Conservation (phyloP, 2,888 invertebrate genomes). For the Bellardia pandia region DNA sequence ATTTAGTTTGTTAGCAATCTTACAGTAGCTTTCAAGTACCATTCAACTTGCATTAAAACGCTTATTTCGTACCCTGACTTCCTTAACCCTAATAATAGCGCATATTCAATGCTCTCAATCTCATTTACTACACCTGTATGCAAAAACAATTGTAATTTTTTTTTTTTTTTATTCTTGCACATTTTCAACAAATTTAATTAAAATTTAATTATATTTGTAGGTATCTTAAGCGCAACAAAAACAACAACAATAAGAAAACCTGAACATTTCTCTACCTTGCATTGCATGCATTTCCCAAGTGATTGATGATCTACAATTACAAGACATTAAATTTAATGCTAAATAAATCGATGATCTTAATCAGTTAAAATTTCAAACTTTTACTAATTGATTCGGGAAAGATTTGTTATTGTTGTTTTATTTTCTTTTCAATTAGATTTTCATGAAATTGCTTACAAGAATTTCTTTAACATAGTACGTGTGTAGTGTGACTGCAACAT, state of each 20-base stretch:
- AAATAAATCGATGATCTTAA: constrained; percentile 73
- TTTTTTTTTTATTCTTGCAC: neutral
- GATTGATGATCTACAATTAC: constrained; percentile 72
- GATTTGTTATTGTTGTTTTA: constrained; percentile 13
- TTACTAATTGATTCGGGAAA: constrained; percentile 54
- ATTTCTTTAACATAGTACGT: constrained; percentile 26
- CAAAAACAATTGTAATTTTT: constrained; percentile 25
- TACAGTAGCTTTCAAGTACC: too few relatives aligned
- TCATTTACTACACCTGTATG: constrained; percentile 50
- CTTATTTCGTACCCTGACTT: constrained; percentile 20
- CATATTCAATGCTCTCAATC: neutral
- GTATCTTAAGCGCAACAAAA: neutral
- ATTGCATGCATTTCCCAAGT: constrained; percentile 62
- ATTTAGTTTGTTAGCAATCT: too few relatives aligned
- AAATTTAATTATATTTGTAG: constrained; percentile 25
- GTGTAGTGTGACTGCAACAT: constrained; percentile 54
- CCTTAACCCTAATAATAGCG: neutral
- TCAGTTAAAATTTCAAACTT: constrained; percentile 73
- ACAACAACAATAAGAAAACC: neutral
- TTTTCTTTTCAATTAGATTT: neutral
- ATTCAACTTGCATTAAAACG: too few relatives aligned
- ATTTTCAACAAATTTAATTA: constrained; percentile 19
- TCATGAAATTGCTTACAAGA: constrained; percentile 31
- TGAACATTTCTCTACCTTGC: constrained; percentile 31
- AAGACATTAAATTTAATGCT: constrained; percentile 66